Conservation (phyloP, 2,113 vertebrate species). For the Phrynosoma blainvillii region DNA sequence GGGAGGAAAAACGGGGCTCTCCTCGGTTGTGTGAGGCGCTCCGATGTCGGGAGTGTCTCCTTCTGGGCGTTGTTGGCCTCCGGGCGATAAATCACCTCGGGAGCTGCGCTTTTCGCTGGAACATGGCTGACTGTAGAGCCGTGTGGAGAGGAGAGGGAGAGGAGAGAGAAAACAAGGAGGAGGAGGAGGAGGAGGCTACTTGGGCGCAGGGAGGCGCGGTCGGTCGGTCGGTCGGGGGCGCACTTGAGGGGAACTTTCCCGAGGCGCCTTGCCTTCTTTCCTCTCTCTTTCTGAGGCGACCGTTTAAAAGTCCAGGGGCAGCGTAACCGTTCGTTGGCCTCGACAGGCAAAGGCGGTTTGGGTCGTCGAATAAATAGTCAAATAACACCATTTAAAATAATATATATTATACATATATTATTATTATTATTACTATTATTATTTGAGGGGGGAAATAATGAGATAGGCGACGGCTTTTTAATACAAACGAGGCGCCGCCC, state of each 20-base stretch:
- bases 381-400: too few species aligned
- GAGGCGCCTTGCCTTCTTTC: slow-evolving; percentile 70
- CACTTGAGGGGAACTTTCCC: slow-evolving; percentile 89
- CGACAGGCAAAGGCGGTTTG: too few species aligned
- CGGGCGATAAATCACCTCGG: slow-evolving; percentile 60
- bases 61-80: slow-evolving; percentile 48
- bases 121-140: slow-evolving; percentile 91
- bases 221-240: slow-evolving; percentile 73
- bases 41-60: too few species aligned
- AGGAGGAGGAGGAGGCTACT: slow-evolving; percentile 67
- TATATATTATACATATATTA: too few species aligned
- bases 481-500: slow-evolving; percentile 4
- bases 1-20: background rate
- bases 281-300: background rate
- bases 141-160: slow-evolving; percentile 81
- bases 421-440: too few species aligned
- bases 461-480: background rate
- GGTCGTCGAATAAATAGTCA: too few species aligned
- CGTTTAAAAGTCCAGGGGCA: background rate
- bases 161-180: slow-evolving; percentile 48
- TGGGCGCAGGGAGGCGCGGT: slow-evolving; percentile 62
- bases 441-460: background rate
- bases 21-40: too few species aligned
- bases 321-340: background rate
- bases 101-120: slow-evolving; percentile 79